These are phyloP conservation scores for Lamprotornis superbus DNA, from an alignment of 2,113 vertebrate genomes.

Conservation along the genomic window DNA sequence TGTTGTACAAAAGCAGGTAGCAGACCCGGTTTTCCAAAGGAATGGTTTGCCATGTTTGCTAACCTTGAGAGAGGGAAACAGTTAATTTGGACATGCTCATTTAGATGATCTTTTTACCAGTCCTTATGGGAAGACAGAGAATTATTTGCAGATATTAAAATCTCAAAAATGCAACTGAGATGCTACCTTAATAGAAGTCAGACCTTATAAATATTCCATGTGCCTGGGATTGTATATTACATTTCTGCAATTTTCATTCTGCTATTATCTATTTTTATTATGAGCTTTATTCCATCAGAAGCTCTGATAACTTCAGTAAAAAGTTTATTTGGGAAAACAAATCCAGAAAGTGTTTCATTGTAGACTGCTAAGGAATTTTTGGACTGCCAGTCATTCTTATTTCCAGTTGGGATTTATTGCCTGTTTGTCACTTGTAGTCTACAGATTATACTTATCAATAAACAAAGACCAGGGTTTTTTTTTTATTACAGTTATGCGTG, in stretches of 20 bases:
- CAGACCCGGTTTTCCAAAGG: not conserved
- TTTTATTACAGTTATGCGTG: not conserved
- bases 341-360: not conserved
- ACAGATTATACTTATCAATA: slow-evolving; percentile 7
- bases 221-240: slow-evolving; percentile 29
- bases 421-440: not conserved
- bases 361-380: not conserved
- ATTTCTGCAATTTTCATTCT: slow-evolving; percentile 29
- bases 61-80: not conserved
- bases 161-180: slow-evolving; percentile 6
- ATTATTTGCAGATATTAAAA: slow-evolving; percentile 60
- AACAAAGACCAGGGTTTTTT: not conserved
- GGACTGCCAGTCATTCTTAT: not conserved
- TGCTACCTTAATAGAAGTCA: slow-evolving; percentile 22
- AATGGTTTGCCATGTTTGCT: not conserved
- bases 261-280: slow-evolving; percentile 43
- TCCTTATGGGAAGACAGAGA: slow-evolving; percentile 36
- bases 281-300: slow-evolving; percentile 33
- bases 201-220: slow-evolving; percentile 59
- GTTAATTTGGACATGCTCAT: not conserved
- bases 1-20: not conserved
- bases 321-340: slow-evolving; percentile 27
- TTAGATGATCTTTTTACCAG: slow-evolving; percentile 23
- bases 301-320: not conserved
- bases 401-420: not conserved